Evolutionary conservation across 2,888 invertebrate species (phyloP), one percentile per base, ranked within the genome.

Genomic region (Oxyscelio sp.): DNA sequence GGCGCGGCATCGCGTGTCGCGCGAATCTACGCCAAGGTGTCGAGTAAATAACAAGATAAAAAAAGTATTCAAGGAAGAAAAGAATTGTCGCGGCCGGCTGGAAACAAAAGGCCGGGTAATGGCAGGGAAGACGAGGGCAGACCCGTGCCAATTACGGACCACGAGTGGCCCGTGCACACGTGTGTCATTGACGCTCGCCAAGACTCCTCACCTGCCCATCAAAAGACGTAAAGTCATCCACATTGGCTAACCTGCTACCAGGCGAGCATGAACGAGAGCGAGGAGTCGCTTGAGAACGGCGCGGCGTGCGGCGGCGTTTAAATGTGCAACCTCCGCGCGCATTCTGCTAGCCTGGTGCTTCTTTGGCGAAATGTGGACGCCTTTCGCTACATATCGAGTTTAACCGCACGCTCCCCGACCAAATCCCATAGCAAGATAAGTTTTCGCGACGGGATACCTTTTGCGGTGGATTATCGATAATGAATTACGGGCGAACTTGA

Each of bases 171-270:
- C 21, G 11, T 27, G 58, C 19, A 43, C 70, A 54, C 73, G 75
- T 82, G 86, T 90, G 91, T 90, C 92, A 92, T 93, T 94, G 94
- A 94, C 94, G 94, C 92, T 92, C 93, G 92, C 93, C 92, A 92
- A 94, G 93, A 93, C 94, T 94, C 93, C 93, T 94, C 94, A 94
- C 94, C 94, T 94, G 94, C 94, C 94, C 93, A 93, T 94, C 94
- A 94, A 94, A 94, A 94, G 93, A 93, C 92, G 93, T 91, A 92
- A 92, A 94, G 92, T 93, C 94, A 93, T 94, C 94, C 94, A 92
- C 93, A 93, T 91, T 94, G 94, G 94, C 94, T 91, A 93, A 93
- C 91, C 90, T 65, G 56, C 21, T 79, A 91, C 63, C 83, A 82
- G 93, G 93, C 21, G 45, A 87, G 3, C 89, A 94, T 75, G 87